Conservation (phyloP, 1,140 invertebrate species). For the Adelges cooleyi region DNA sequence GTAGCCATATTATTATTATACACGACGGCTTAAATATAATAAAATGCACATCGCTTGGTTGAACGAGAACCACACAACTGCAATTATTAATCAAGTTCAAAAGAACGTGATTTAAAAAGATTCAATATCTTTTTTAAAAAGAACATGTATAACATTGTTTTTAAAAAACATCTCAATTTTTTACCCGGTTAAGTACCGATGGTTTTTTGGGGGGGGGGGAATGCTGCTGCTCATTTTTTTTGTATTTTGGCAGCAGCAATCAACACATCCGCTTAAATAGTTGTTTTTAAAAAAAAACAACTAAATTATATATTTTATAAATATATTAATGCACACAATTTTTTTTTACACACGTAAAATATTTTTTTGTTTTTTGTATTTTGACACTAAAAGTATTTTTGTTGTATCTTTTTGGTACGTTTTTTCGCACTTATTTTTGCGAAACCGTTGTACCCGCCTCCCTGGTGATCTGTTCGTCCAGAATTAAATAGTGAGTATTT, state of each 20-base stretch:
- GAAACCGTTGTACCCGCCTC: conserved; percentile 20
- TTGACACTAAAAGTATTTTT: conserved; percentile 29
- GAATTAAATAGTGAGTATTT: conserved; percentile 23
- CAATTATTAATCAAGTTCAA: conserved; percentile 1
- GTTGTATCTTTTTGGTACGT: conserved; percentile 28
- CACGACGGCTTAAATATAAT: not conserved
- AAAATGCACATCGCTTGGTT: conserved; percentile 12
- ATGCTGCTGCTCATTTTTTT: not conserved
- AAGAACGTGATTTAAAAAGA: too few species aligned
- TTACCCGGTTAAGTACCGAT: too few species aligned
- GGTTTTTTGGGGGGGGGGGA: not conserved
- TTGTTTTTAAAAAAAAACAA: too few species aligned
- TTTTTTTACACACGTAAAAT: conserved; percentile 21
- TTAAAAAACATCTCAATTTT: too few species aligned
- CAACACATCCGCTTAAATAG: too few species aligned
- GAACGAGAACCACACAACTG: not conserved
- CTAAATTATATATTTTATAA: not conserved
- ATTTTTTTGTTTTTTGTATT: conserved; percentile 25
- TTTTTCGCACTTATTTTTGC: conserved; percentile 26
- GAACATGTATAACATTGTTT: too few species aligned
- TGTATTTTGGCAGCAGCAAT: conserved; percentile 20
- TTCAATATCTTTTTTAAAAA: too few species aligned
- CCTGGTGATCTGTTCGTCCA: conserved; percentile 26
- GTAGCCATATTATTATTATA: not conserved
- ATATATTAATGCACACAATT: conserved; percentile 10